Percentiles rank a stretch among this genome's conserved stretches.
Evolutionary conservation across 2,113 vertebrate genomes (phyloP).

Genomic region (Prochilodus magdalenae): DNA sequence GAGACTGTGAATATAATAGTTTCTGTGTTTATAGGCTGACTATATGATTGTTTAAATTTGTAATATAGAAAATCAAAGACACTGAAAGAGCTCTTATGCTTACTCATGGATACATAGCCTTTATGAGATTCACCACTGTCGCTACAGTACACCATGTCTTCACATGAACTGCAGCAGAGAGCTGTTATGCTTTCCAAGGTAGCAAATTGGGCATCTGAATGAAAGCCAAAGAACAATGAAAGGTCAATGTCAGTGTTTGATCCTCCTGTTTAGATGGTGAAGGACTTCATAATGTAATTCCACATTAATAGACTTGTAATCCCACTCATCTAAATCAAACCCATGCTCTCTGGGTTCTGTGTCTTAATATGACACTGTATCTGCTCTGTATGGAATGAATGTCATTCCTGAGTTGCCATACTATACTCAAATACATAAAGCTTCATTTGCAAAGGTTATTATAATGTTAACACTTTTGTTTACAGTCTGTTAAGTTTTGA

Average conservation of each 20-base stretch:
- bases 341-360: not conserved
- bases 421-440: not conserved
- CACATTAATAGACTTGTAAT: slow-evolving; percentile 41
- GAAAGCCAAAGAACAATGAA: slow-evolving; percentile 39
- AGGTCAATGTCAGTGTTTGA: slow-evolving; percentile 40
- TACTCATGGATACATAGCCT: not conserved
- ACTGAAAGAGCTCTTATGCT: not conserved
- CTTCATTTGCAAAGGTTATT: too few relatives aligned
- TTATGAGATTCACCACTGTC: not conserved
- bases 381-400: not conserved
- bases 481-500: too few relatives aligned
- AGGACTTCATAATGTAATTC: slow-evolving; percentile 42
- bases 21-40: too few relatives aligned
- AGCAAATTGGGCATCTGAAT: slow-evolving; percentile 9
- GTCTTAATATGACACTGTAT: not conserved
- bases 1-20: too few relatives aligned
- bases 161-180: not conserved
- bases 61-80: not conserved
- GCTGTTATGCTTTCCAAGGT: not conserved
- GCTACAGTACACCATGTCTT: not conserved
- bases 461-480: too few relatives aligned
- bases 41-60: not conserved
- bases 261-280: slow-evolving; percentile 47
- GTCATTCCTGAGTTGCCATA: not conserved
- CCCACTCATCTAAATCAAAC: slow-evolving; percentile 20